Evolutionary conservation across 2,113 vertebrate species (phyloP).

Genomic region (Pseudopipra pipra): DNA sequence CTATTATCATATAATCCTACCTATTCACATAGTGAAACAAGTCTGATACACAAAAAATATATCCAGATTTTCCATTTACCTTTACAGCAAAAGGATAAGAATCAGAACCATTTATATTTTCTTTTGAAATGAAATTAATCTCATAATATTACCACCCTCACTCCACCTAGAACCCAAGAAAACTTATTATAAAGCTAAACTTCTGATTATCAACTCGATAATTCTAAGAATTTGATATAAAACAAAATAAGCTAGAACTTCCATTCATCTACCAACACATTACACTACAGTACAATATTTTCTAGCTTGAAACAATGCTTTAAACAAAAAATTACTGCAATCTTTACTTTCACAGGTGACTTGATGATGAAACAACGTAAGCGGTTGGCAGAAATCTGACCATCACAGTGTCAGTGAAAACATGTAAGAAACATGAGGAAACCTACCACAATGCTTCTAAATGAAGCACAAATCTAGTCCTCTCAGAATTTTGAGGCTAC

Average conservation of each 20-base stretch:
- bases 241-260: background rate
- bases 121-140: background rate
- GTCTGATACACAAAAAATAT: background rate
- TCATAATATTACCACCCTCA: background rate
- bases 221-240: background rate
- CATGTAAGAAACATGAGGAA: background rate
- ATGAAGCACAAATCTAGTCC: background rate
- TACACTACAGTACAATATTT: background rate
- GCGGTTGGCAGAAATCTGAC: background rate
- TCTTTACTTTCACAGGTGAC: background rate
- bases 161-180: background rate
- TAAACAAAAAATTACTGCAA: background rate
- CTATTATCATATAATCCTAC: background rate
- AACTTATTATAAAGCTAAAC: background rate
- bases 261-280: background rate
- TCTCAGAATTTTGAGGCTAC: background rate
- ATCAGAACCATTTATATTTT: background rate
- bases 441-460: background rate
- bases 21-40: background rate
- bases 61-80: background rate
- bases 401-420: background rate
- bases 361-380: background rate
- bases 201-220: background rate
- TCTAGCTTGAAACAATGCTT: background rate
- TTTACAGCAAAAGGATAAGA: background rate